Base-by-base conservation (phyloP, 2,113 vertebrate species). In the Muntiacus muntjak region DNA sequence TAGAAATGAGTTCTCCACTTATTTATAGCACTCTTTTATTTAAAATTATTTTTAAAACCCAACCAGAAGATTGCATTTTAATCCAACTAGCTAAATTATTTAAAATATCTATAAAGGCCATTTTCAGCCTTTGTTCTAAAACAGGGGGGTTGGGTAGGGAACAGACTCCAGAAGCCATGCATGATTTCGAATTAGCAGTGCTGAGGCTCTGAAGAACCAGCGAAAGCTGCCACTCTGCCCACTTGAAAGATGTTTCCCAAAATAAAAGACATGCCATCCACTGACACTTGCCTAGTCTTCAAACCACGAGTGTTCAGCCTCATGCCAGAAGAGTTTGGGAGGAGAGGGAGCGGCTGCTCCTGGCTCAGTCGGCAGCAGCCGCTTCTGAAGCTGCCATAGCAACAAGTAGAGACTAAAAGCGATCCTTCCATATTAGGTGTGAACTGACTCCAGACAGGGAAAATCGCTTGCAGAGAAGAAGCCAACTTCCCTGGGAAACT, bases 401-500 rank as follows among this genome's bases (percentile, higher is more conserved):
- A 98, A 98, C 98, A 96, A 98, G 96, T 97, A 93, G 36, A 97
- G 95, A 87, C 96, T 97, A 94, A 94, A 95, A 95, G 89, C 3
- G n/a, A 93, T 97, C 95, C 95, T 97, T 97, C 96, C 97, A 96
- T 97, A 98, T 98, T 97, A 98, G 97, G 96, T 97, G 98, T 94
- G 96, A 98, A 95, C 96, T 97, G 83, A 96, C 94, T 96, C 95
- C 91, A 97, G 94, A 97, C 94, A 84, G 91, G 96, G 71, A 94
- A 97, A 97, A 95, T 64, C 78, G 40, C 89, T 91, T 58, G 45
- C 83, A 36, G 88, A 87, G 93, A 94, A 89, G 94, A 93, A 93
- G 89, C 84, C 96, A 94, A 43, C 86, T 93, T 95, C 26, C 2
- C 92, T 54, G 89, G 82, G 58, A 90, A 93, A 92, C 94, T 84